Base-by-base conservation (phyloP, 2,888 invertebrate species). In the Gandaritis pyraliata region DNA sequence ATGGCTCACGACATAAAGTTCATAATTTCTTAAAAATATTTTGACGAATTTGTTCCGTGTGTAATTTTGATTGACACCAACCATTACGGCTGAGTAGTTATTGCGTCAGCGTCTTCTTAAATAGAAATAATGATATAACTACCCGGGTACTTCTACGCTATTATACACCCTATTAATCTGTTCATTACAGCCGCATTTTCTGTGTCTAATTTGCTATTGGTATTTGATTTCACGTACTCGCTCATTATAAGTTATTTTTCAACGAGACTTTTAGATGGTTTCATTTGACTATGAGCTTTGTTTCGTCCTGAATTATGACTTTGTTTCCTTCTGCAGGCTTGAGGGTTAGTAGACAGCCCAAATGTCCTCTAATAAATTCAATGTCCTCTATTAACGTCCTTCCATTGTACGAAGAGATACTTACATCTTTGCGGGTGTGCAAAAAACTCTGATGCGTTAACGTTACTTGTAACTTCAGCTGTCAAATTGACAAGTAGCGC, bases 21-120 rank as follows among this genome's bases (percentile, higher is more conserved):
- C 48, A 59, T 62, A 66, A 63, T 64, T 23, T 53, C 60, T 66
- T 64, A 54, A 68, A 65, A 61, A 75, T 76, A 72, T 74, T 74
- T 83, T 78, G 72, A 64, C 81, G 79, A 83, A 86, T 86, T 89
- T 85, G 87, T 85, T 81, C 64, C 80, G 82, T 83, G 78, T 86
- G 83, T 90, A 90, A 90, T 90, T 92, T 91, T 92, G 91, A 91
- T 91, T 92, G 91, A 92, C 91, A 91, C 86, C 87, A 79, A 85
- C 91, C 90, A 90, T 91, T 91, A 91, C 87, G 86, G 85, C 81
- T 81, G 85, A 85, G 84, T 85, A 83, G 85, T 80, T 81, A 86
- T 91, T 91, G 87, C 91, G 91, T 91, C 91, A 91, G 85, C 85
- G 75, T 77, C 80, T 85, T 83, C 84, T 82, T 83, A 84, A 83